Conservation (phyloP, 35 echinoderm and acorn worm species). For the Apostichopus japonicus region DNA sequence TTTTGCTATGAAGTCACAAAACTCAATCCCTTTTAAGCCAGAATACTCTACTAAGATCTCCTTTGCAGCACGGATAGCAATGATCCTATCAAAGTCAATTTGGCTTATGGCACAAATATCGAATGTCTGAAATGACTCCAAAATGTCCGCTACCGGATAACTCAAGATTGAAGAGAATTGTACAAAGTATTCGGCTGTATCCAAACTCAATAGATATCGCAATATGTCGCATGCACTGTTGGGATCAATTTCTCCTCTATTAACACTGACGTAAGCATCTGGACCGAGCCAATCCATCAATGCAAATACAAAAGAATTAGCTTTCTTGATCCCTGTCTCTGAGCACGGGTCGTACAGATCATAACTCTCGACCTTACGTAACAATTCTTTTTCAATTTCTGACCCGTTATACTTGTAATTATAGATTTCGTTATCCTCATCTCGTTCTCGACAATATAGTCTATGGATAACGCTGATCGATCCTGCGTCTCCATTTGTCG, state of each 20-base stretch:
- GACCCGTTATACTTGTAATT: no score
- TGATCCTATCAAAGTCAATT: not conserved
- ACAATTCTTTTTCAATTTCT: not conserved
- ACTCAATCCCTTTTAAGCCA: not conserved
- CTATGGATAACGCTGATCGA: not conserved
- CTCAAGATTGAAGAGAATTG: not conserved
- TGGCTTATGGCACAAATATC: slow-evolving; percentile 22
- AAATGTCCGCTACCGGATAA: slow-evolving; percentile 36
- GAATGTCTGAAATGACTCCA: not conserved
- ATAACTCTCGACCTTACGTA: not conserved
- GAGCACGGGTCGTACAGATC: slow-evolving; percentile 33
- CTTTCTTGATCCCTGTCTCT: not conserved
- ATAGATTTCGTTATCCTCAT: not conserved
- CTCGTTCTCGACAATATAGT: not conserved
- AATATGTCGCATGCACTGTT: slow-evolving; percentile 9
- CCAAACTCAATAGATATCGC: not conserved
- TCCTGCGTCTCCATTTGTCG: not conserved
- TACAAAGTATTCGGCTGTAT: not conserved
- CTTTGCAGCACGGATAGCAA: not conserved
- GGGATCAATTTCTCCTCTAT: not conserved
- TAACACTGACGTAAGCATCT: not conserved
- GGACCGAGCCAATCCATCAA: slow-evolving; percentile 15
- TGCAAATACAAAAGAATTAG: slow-evolving; percentile 23
- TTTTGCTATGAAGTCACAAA: slow-evolving; percentile 5
- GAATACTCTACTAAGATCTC: slow-evolving; percentile 25